Evolutionary conservation across 64 coral and sea anemone species (phyloP).

Genomic region (Montipora sp.): DNA sequence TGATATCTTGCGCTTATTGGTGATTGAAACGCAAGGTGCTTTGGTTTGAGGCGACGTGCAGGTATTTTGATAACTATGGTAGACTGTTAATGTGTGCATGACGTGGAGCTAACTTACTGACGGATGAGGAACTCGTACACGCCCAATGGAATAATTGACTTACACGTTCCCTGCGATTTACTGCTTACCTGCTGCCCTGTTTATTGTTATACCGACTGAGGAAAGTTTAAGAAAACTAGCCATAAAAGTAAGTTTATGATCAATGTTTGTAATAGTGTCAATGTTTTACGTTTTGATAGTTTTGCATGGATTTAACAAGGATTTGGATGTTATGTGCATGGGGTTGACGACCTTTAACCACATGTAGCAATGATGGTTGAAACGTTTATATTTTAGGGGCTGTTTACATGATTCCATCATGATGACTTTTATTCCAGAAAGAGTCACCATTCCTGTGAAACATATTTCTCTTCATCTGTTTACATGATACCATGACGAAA

Average conservation of each 20-base stretch:
- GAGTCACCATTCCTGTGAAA: no score
- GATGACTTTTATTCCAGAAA: no score
- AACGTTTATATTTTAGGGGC: background rate
- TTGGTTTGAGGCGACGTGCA: no score
- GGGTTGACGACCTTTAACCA: background rate
- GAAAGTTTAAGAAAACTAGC: background rate
- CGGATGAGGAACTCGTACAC: background rate
- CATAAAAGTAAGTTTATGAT: background rate
- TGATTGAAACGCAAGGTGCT: no score
- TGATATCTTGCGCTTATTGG: no score
- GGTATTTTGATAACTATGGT: no score
- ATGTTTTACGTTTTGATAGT: background rate
- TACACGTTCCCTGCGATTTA: background rate
- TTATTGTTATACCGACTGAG: background rate
- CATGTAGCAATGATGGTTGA: background rate
- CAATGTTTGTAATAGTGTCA: conserved; percentile 9
- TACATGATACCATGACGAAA: no score
- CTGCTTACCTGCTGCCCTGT: background rate
- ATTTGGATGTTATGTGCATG: background rate
- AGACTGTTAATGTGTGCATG: no score
- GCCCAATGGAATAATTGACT: background rate
- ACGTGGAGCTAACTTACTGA: background rate
- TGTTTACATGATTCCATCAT: no score
- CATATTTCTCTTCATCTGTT: no score
- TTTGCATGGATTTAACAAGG: background rate